Evolutionary conservation across 2,888 invertebrate genomes (phyloP), one percentile per base, ranked within the genome.

Genomic region (Amphipoea lucens): DNA sequence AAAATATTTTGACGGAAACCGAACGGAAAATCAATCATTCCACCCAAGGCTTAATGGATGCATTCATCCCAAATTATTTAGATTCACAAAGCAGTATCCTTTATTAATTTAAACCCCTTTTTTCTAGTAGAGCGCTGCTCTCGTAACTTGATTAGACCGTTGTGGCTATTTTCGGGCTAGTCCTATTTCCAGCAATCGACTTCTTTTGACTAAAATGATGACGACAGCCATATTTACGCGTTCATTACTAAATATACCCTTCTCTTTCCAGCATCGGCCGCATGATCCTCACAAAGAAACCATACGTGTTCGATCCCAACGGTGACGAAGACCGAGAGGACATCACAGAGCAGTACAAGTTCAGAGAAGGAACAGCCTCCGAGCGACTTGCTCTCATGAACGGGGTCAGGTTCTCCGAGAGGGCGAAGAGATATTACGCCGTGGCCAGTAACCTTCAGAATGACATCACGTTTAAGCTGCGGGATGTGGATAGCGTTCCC

Each of bases 341-440:
- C 88, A 97, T 98, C 87, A 98, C 98, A 0, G 88, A 94, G 0
- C 95, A 97, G 83, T 98, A 98, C 95, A 98, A 98, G 94, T 97
- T 97, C 72, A 95, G 96, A 76, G 98, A 98, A 95, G 98, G 98
- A 23, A 97, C 98, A 0, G 97, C 97, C 23, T 98, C 97, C 0
- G 98, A 99, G 93, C 95, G 98, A 14, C 94, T 98, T 82, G 97
- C 98, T 2, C 96, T 98, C 51, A 97, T 98, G 94, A 98, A 98
- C 91, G 98, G 98, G 1, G 98, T 98, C 0, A 95, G 98, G 23
- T 97, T 97, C 88, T 97, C 97, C 0, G 97, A 97, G 89, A 96
- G 97, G 74, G 98, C 98, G 2, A 98, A 98, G 94, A 97, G 97
- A 85, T 98, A 98, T 90, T 98, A 97, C 90, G 95, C 97, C 3